Base-by-base conservation (phyloP, 2,113 vertebrate genomes). In the Coregonus clupeaformis region DNA sequence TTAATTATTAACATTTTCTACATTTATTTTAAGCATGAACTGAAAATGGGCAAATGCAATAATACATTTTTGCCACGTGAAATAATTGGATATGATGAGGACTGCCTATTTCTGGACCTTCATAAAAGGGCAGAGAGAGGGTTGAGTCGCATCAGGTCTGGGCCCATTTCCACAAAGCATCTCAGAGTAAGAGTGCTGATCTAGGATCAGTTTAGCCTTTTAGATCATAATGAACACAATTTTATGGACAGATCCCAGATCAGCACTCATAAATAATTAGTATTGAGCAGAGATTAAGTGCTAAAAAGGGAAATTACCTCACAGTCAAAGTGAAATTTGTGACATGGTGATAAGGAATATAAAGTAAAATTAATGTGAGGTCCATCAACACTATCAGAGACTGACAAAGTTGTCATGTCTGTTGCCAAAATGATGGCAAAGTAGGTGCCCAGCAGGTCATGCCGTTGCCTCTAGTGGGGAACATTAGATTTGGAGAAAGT, bases 281-380 rank as follows among this genome's bases (percentile, higher is more conserved):
- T 73, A 74, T 72, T 87, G 82, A 83, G 76, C 60, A 73, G 5
- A 30, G 29, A 64, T 6, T 25, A 71, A 60, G 18, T 65, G 29
- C 6, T 62, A 69, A 42, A 42, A 42, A 9, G 36, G 36, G 9
- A 42, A 9, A 20, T 75, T 67, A 81, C 77, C 79, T 27, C 27
- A 67, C 63, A 81, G 71, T 82, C 75, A 72, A 63, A 45, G 85
- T 82, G 74, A 81, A n/a, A 66, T 82, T 72, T 75, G 76, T 79
- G 66, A 65, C 36, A 42, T 11, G 9, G 36, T 81, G 42, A 84
- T 84, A 72, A 83, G 18, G 12, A 73, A 75, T 13, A 24, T 7
- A 16, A 24, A 22, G 57, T 13, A 22, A 75, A 22, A 52, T 18
- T 18, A 18, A 52, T 71, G 68, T 82, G 69, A 80, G 76, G 77